Percentiles rank a stretch among this genome's conserved stretches.
Evolutionary conservation across 2,888 invertebrate genomes (phyloP).

Genomic region (Sinelater perroti): DNA sequence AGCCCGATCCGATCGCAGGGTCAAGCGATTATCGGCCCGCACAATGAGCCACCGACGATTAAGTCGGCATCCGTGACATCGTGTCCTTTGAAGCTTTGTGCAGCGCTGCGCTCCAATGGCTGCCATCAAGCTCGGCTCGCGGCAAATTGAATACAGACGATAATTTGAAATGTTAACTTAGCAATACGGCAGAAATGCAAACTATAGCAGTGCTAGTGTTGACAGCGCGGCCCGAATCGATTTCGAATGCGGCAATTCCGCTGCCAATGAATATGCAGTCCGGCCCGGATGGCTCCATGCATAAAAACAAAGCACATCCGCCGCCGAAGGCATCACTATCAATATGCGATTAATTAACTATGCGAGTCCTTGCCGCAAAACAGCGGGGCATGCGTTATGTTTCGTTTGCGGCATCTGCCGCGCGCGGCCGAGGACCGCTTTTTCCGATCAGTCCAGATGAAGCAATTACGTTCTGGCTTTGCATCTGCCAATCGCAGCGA

Average conservation of each 20-base stretch:
- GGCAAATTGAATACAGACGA: conserved; percentile 31
- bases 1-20: too few species aligned
- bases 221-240: conserved; percentile 36
- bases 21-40: too few species aligned
- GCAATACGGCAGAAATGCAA: conserved; percentile 29
- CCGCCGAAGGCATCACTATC: conserved; percentile 43
- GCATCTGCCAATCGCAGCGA: too few species aligned
- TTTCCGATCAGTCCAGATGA: too few species aligned
- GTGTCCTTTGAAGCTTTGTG: conserved; percentile 13
- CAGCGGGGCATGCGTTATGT: conserved; percentile 9
- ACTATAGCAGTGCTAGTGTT: conserved; percentile 35
- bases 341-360: conserved; percentile 49
- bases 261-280: conserved; percentile 41
- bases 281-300: conserved; percentile 39
- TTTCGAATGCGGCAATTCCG: conserved; percentile 37
- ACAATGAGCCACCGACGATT: neutral
- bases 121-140: conserved; percentile 17
- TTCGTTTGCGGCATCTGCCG: conserved; percentile 14
- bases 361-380: conserved; percentile 31
- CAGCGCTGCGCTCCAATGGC: conserved; percentile 5
- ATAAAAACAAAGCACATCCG: conserved; percentile 43
- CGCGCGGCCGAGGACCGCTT: too few species aligned
- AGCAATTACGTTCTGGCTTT: too few species aligned
- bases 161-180: conserved; percentile 32
- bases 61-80: conserved; percentile 6